Evolutionary conservation across 2,797 vertebrate genomes (phyloP), one percentile per base, ranked within the genome.

Genomic region (Amniataba percoides): DNA sequence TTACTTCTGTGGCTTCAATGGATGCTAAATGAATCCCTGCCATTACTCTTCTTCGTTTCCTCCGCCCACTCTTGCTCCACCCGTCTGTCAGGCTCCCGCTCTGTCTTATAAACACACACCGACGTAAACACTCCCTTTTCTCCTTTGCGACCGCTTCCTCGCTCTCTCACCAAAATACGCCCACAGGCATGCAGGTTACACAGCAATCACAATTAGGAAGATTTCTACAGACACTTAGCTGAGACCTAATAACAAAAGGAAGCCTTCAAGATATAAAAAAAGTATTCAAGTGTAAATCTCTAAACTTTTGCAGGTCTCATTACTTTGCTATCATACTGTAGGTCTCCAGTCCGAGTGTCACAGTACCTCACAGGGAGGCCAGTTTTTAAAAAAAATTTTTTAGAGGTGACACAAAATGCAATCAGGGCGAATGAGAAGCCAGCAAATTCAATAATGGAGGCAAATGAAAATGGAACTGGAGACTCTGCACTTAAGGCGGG

Each of bases 381-480:
- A 3, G 21, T 61, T 40, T 74, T 19, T 57, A 18, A 53, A 14
- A 36, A 21, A 52, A 69, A 59, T 75, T 75, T 78, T 87, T 90
- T 93, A 90, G 88, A 90, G 93, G 92, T 91, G 92, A 93, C 91
- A 91, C 89, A 88, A 93, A 93, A 94, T 92, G 86, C 91, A 94
- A 93, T 94, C 90, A 92, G 70, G 70, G 74, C 23, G 66, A 90
- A 93, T 85, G 87, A 88, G 92, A 85, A 88, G 77, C 81, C 67
- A 70, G 85, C 86, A 93, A 94, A 94, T 93, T 94, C 87, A 94
- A 94, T 94, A 92, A 94, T 67, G 81, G 89, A 89, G 84, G 85
- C 87, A 90, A 94, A 94, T 93, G 91, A 91, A 93, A 94, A 93
- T 92, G 88, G 89, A 90, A 84, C 69, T 74, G 81, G 88, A 89